Conservation (phyloP, 1,140 invertebrate species). For the Zaprionus gabonicus region DNA sequence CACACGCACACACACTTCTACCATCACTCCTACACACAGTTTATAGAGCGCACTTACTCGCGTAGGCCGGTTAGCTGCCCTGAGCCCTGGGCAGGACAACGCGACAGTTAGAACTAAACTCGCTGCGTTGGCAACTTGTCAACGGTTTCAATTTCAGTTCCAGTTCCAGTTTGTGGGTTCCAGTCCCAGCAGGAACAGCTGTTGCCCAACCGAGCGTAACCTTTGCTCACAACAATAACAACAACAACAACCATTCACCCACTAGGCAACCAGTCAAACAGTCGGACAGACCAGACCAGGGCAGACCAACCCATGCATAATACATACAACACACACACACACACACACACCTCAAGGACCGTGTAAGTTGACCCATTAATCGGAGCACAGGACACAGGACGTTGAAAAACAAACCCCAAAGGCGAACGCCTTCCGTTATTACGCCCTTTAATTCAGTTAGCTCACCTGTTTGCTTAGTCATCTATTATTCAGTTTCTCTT, state of each 20-base stretch:
- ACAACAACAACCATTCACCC: slow-evolving; percentile 1
- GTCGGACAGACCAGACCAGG: background rate
- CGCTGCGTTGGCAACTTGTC: slow-evolving; percentile 17
- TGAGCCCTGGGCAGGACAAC: slow-evolving; percentile 14
- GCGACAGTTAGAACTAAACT: slow-evolving; percentile 13
- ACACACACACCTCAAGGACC: background rate
- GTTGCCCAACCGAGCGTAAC: slow-evolving; percentile 10
- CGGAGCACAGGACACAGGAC: background rate
- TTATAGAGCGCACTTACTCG: background rate
- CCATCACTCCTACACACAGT: background rate
- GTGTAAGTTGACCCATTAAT: slow-evolving; percentile 30
- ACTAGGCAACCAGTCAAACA: background rate
- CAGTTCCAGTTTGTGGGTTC: background rate
- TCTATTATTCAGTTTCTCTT: slow-evolving; percentile 7
- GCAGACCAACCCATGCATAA: background rate
- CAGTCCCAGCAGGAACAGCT: slow-evolving; percentile 9
- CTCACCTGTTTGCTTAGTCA: slow-evolving; percentile 10
- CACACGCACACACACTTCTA: background rate
- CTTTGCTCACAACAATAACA: background rate
- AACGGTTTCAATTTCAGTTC: slow-evolving; percentile 11
- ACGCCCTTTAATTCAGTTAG: slow-evolving; percentile 8
- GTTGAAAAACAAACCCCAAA: slow-evolving; percentile 1
- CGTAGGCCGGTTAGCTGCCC: background rate
- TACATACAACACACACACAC: slow-evolving; percentile 8
- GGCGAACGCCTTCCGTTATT: slow-evolving; percentile 1